These are phyloP conservation scores for Anastrepha ludens DNA, from an alignment of 1,140 invertebrate genomes.

Conservation along the genomic window DNA sequence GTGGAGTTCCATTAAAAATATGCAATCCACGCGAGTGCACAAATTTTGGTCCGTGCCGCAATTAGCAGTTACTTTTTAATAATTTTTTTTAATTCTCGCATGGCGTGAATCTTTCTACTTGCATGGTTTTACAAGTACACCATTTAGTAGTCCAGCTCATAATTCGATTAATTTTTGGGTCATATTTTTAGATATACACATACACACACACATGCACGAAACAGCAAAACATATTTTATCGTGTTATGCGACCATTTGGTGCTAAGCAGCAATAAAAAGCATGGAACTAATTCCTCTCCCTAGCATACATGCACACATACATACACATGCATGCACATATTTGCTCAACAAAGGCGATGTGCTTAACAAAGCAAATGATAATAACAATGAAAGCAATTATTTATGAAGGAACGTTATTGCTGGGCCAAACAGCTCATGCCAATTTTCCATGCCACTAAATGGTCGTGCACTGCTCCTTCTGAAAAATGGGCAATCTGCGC, in stretches of 20 bases:
- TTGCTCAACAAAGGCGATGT: background rate
- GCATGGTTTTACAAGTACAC: too few species aligned
- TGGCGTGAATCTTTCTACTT: too few species aligned
- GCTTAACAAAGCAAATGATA: background rate
- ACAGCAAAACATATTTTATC: too few species aligned
- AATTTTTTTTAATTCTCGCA: too few species aligned
- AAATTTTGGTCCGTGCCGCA: too few species aligned
- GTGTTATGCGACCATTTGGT: too few species aligned
- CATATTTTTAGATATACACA: background rate
- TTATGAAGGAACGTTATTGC: constrained; percentile 21
- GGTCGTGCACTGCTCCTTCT: background rate
- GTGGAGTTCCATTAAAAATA: too few species aligned
- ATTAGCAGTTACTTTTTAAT: too few species aligned
- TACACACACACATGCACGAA: background rate
- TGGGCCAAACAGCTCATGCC: background rate
- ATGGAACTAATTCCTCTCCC: background rate
- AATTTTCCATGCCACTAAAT: constrained; percentile 11
- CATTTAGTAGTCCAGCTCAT: background rate
- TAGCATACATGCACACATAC: background rate
- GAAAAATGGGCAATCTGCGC: background rate
- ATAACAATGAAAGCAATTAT: background rate
- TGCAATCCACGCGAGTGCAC: too few species aligned
- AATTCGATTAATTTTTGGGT: background rate
- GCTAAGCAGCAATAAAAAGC: background rate
- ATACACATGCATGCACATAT: background rate